These are phyloP conservation scores for Linepithema humile DNA, from an alignment of 1,140 invertebrate genomes.

Conservation along the genomic window DNA sequence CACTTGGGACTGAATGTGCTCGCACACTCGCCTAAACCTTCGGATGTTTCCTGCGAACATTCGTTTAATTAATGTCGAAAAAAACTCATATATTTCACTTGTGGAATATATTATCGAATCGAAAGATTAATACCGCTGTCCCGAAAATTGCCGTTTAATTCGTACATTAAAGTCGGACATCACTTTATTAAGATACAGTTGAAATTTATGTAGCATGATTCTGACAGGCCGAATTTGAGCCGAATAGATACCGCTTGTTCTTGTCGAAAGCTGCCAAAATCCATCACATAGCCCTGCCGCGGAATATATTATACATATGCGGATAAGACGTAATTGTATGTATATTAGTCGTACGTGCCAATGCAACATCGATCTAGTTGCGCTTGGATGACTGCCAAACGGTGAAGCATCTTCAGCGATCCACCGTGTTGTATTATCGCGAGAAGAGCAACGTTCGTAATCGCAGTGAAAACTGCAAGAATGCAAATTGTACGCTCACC, in stretches of 20 bases:
- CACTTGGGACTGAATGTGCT: conserved; percentile 97
- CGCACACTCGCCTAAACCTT: conserved; percentile 97
- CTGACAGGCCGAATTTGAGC: background rate
- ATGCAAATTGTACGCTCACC: conserved; percentile 86
- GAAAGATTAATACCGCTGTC: background rate
- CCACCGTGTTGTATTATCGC: background rate
- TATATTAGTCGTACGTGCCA: conserved; percentile 62
- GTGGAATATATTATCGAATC: too few species aligned
- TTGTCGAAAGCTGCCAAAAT: background rate
- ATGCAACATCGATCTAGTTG: conserved; percentile 76
- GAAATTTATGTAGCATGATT: background rate
- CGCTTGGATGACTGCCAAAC: conserved; percentile 76
- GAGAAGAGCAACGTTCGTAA: background rate
- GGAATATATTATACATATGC: background rate
- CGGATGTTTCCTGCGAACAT: conserved; percentile 93
- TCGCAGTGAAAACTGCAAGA: background rate
- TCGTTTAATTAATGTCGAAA: background rate
- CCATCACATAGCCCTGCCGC: background rate
- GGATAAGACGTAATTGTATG: conserved; percentile 52
- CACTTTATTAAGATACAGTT: background rate
- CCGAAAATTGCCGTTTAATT: background rate
- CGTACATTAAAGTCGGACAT: background rate
- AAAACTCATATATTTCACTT: background rate
- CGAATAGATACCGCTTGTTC: background rate
- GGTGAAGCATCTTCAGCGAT: conserved; percentile 41